phyloP scores from a whole-genome alignment of 2,888 invertebrate genomes.

The Ferrisia virgata region DNA sequence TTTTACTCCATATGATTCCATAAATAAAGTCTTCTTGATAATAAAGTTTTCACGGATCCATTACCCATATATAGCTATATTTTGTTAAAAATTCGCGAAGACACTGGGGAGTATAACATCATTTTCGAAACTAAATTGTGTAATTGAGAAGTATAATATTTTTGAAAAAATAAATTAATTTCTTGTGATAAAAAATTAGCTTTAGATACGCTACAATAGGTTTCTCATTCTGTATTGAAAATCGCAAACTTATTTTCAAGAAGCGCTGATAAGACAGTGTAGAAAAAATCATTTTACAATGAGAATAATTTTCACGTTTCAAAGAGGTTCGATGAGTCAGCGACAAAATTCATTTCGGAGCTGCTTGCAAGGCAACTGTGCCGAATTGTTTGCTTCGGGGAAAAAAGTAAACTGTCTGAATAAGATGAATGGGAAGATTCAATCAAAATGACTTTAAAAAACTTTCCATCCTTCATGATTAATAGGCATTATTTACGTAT shows the following conservation, averaged over 20 bases:
- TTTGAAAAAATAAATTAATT: too few species aligned
- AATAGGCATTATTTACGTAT: not conserved
- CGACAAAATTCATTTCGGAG: not conserved
- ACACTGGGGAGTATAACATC: not conserved
- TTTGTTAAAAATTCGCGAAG: not conserved
- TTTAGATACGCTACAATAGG: too few species aligned
- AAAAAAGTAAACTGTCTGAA: conserved; percentile 33
- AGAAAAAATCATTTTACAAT: too few species aligned
- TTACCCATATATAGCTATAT: not conserved
- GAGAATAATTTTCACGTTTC: not conserved
- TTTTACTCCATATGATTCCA: not conserved
- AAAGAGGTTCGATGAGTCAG: not conserved
- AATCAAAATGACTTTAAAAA: conserved; percentile 41
- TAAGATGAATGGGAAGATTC: conserved; percentile 43
- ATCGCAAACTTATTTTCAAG: too few species aligned
- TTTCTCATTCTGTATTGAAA: too few species aligned
- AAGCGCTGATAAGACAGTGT: too few species aligned
- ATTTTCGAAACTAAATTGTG: not conserved
- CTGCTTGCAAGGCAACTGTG: too few species aligned
- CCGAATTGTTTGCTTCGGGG: conserved; percentile 32
- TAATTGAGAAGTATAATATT: too few species aligned
- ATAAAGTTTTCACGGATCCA: not conserved
- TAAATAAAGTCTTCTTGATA: not conserved
- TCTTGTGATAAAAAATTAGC: too few species aligned
- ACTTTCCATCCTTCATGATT: conserved; percentile 33